A percentile compares a stretch with the other conserved stretches of the same genome.
Evolutionary conservation across 1,140 invertebrate genomes (phyloP).

Genomic region (Antheraea mylitta): DNA sequence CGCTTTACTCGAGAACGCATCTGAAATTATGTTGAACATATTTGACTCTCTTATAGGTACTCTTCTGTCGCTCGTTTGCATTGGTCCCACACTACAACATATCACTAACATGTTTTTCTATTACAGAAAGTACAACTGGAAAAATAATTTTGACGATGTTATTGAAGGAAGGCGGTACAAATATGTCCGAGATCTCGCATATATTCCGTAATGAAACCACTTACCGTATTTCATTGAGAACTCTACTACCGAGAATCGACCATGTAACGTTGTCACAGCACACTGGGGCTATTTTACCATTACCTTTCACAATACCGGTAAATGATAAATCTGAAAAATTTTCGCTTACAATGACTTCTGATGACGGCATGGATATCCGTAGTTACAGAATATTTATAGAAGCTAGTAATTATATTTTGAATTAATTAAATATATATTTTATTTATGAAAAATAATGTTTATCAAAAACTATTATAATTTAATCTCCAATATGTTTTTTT

Average conservation of each 20-base stretch:
- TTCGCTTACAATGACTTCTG: conserved; percentile 58
- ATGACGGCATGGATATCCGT: conserved; percentile 66
- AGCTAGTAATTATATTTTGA: not conserved
- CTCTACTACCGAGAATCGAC: conserved; percentile 35
- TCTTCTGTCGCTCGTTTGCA: not conserved
- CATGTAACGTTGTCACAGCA: conserved; percentile 49
- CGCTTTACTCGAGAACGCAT: conserved; percentile 55
- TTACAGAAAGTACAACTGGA: conserved; percentile 56
- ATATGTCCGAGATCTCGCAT: conserved; percentile 56
- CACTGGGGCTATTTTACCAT: conserved; percentile 36
- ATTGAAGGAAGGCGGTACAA: conserved; percentile 56
- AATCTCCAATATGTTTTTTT: no score
- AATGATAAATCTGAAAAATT: conserved; percentile 59
- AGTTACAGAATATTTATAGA: conserved; percentile 59
- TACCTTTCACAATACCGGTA: conserved; percentile 54
- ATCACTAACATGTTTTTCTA: conserved; percentile 6
- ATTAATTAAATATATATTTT: not conserved
- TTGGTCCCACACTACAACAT: not conserved
- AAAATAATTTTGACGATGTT: conserved; percentile 58
- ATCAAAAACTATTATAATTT: no score
- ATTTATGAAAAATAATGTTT: no score
- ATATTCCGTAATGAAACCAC: conserved; percentile 49
- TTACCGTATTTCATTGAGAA: conserved; percentile 49
- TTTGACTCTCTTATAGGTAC: conserved; percentile 56
- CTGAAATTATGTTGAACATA: conserved; percentile 54